Evolutionary conservation across 2,797 vertebrate genomes (phyloP), one percentile per base, ranked within the genome.

Genomic region (Eptatretus atami): DNA sequence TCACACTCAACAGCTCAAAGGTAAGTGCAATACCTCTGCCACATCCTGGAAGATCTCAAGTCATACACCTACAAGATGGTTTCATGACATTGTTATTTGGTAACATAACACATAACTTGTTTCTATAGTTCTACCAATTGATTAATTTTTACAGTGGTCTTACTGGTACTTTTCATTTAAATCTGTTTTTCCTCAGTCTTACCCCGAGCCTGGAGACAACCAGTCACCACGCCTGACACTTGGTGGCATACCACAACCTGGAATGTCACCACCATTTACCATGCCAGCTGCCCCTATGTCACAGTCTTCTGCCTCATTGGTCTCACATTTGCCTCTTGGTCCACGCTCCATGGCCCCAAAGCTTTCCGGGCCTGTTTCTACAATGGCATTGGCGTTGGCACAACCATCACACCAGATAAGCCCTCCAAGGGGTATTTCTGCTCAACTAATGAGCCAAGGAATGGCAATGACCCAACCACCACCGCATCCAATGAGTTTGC

Each of bases 271-370:
- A 25, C 31, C 31, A 8, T 44, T 44, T 44, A 44, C 31, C 31
- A 44, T 44, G 31, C 24, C 57, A 2, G n/a, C 57, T 25, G n/a
- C 24, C 3, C 57, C 57, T n/a, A 61, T 61, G 57, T 61, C 57
- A 61, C 57, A 61, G 24, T 25, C n/a, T n/a, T 61, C 57, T 61
- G n/a, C 57, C 15, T n/a, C 15, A n/a, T n/a, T 61, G 57, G 57
- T 12, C 57, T 61, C 57, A n/a, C 57, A 61, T n/a, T 25, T 61
- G 57, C 57, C n/a, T n/a, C 57, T 25, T 25, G 24, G n/a, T 25
- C 57, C 57, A n/a, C n/a, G 57, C 10, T n/a, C 57, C 57, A 61
- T 61, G n/a, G 57, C 57, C 10, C 57, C 57, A n/a, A 61, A 61
- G 57, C 57, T 25, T n/a, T 25, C 57, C 10, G 24, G n/a, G 57